Evolutionary conservation across 2,113 vertebrate genomes (phyloP), one percentile per base, ranked within the genome.

Genomic region (Diphyllodes magnificus): DNA sequence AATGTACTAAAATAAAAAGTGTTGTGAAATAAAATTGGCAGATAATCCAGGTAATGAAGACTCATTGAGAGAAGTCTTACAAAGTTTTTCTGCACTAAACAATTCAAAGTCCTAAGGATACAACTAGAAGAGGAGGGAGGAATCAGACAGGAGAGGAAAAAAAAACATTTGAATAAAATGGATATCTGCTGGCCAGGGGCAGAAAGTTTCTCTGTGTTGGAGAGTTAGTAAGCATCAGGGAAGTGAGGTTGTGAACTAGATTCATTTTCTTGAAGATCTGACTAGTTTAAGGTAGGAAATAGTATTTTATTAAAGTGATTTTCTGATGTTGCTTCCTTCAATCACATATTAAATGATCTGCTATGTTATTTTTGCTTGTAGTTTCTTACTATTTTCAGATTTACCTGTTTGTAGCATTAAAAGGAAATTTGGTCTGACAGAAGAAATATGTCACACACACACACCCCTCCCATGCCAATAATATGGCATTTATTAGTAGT

Each of bases 401-500:
- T 79, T 57, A 45, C 8, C 25, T 83, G 22, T 63, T 54, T 50
- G 20, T 35, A 40, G 5, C 16, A 61, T 31, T 54, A 35, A 86
- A 81, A 91, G 10, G 4, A 89, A 75, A 47, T 11, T 23, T 45
- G 2, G 2, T 83, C 47, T 75, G 35, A 59, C 54, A 60, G 23
- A 72, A 66, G 6, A 77, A 70, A 65, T 70, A 49, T 65, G 11
- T 27, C 17, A 22, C 21, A 35, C 16, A 59, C 5, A 21, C 11
- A 25, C 11, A 37, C 27, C 7, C 23, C 10, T 3, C 8, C 2
- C 1, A 7, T 11, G 10, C 8, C 7, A 21, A 7, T 24, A 77
- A 40, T 35, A 40, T 11, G 8, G 1, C 1, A 7, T n/a, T 25
- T 40, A 39, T 60, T 56, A 47, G 12, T 66, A 53, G 4, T 37